Percentiles rank a stretch among this genome's conserved stretches.
Evolutionary conservation across 1,140 invertebrate species (phyloP).

Genomic region (Drosophila micromelanica): DNA sequence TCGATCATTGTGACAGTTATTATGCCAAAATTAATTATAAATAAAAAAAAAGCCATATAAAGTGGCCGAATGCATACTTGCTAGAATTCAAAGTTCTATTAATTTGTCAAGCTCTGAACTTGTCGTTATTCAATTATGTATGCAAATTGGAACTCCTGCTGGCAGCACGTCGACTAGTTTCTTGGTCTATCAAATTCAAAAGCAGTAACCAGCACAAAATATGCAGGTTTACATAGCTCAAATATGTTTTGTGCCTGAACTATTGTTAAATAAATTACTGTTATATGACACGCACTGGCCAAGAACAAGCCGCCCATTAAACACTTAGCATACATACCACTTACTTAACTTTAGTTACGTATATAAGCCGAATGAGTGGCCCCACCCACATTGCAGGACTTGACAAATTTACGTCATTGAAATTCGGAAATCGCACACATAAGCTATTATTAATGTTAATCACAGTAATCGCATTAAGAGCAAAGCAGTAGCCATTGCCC

Average conservation of each 20-base stretch:
- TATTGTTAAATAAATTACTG: slow-evolving; percentile 18
- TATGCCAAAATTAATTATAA: too few species aligned
- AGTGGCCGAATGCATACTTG: too few species aligned
- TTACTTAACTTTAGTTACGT: not conserved
- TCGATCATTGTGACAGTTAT: too few species aligned
- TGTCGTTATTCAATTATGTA: slow-evolving; percentile 8
- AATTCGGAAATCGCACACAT: slow-evolving; percentile 35
- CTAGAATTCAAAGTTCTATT: too few species aligned
- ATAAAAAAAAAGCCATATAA: too few species aligned
- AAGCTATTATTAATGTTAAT: slow-evolving; percentile 46
- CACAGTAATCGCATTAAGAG: slow-evolving; percentile 47
- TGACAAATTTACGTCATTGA: slow-evolving; percentile 46
- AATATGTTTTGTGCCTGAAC: slow-evolving; percentile 2
- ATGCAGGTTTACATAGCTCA: slow-evolving; percentile 5
- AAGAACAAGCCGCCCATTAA: slow-evolving; percentile 11
- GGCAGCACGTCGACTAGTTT: not conserved
- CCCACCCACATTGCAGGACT: slow-evolving; percentile 9
- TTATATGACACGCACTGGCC: slow-evolving; percentile 7
- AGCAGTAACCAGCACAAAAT: not conserved
- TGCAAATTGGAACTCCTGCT: slow-evolving; percentile 7
- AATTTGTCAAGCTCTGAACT: not conserved
- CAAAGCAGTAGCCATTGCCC: slow-evolving; percentile 10
- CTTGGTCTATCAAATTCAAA: slow-evolving; percentile 9
- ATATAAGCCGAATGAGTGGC: too few species aligned
- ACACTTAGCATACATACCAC: slow-evolving; percentile 18